A percentile compares a stretch with the other conserved stretches of the same genome.
phyloP scores from a whole-genome alignment of 2,797 vertebrate genomes.

The Myripristis jacobus region DNA sequence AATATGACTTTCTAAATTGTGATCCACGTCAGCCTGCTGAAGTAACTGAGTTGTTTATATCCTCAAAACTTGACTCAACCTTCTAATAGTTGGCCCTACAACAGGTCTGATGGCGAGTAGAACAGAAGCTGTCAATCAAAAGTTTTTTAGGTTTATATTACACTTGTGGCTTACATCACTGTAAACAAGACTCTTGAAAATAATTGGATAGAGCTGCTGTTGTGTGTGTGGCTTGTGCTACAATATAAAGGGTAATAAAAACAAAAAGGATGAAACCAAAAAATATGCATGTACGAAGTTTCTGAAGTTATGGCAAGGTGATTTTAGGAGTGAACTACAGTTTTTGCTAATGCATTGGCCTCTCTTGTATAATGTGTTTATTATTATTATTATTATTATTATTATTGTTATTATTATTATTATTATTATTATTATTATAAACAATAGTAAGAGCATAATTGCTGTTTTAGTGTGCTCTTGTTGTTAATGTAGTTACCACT shows the following conservation, averaged over 20 bases:
- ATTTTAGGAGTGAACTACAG: not conserved
- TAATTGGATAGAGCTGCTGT: conserved; percentile 51
- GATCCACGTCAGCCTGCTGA: conserved; percentile 36
- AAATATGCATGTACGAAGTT: not conserved
- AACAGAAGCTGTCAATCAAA: conserved; percentile 30
- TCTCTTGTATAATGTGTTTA: not conserved
- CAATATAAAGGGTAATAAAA: conserved; percentile 23
- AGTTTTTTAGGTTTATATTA: conserved; percentile 10
- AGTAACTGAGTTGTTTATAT: conserved; percentile 55
- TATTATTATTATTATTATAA: no score
- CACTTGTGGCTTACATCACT: conserved; percentile 26
- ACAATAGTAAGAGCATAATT: conserved; percentile 13
- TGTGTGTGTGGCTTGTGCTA: conserved; percentile 26
- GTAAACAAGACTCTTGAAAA: conserved; percentile 50
- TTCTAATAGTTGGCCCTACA: conserved; percentile 44
- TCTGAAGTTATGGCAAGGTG: not conserved
- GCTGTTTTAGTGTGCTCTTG: conserved; percentile 10
- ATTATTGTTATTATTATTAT: not conserved
- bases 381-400: no score
- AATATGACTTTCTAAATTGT: conserved; percentile 40
- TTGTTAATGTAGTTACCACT: not conserved
- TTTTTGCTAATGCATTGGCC: not conserved
- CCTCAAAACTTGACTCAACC: conserved; percentile 26
- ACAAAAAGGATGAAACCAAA: conserved; percentile 30
- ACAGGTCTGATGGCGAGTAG: conserved; percentile 32